These are phyloP conservation scores for Bettongia penicillata DNA, from an alignment of 2,113 vertebrate genomes.

Conservation along the genomic window DNA sequence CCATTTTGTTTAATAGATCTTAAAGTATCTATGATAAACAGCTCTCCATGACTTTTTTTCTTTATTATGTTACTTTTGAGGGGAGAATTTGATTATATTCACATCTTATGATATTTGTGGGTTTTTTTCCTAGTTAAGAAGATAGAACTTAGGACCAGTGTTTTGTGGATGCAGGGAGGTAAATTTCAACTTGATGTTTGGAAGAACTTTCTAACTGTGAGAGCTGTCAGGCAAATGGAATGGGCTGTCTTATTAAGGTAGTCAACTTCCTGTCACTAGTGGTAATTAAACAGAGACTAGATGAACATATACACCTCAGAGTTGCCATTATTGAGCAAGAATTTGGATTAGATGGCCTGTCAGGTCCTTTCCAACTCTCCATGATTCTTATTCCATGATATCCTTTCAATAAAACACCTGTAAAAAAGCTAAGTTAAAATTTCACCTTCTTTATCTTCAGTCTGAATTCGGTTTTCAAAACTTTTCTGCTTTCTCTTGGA, in stretches of 20 bases:
- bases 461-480: constrained; percentile 4
- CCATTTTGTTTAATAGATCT: constrained; percentile 31
- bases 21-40: constrained; percentile 39
- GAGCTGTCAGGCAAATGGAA: constrained; percentile 32
- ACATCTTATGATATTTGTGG: constrained; percentile 14
- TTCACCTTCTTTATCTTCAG: background rate
- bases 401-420: constrained; percentile 30
- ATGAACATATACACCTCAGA: background rate
- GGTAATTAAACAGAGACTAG: background rate
- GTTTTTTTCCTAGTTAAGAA: background rate
- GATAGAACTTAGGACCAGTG: constrained; percentile 31
- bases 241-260: background rate
- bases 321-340: background rate
- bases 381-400: constrained; percentile 1
- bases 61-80: constrained; percentile 5
- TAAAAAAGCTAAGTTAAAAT: constrained; percentile 29
- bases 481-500: constrained; percentile 21
- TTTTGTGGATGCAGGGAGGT: constrained; percentile 6
- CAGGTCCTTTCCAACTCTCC: background rate
- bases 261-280: background rate
- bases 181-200: constrained; percentile 1
- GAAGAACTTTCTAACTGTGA: constrained; percentile 33
- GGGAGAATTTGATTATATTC: constrained; percentile 44
- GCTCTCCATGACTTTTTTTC: constrained; percentile 9
- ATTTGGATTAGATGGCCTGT: background rate